Percentiles rank a stretch among this genome's conserved stretches.
Evolutionary conservation across 2,797 vertebrate genomes (phyloP).

Genomic region (Myiotriccus ornatus): DNA sequence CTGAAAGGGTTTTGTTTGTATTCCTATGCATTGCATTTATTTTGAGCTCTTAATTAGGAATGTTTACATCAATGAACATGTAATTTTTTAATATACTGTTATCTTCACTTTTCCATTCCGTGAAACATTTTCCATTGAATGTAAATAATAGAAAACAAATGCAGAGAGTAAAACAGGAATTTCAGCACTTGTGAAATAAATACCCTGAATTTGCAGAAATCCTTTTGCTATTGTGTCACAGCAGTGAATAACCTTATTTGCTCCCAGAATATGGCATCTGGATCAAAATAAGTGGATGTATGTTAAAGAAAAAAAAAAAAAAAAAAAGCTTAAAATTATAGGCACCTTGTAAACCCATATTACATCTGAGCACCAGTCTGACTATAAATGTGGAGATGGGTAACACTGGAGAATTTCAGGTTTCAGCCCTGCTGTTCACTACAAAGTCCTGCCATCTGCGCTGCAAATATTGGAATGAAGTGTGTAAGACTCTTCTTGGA

Average conservation of each 20-base stretch:
- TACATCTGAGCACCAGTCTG: neutral
- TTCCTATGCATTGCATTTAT: neutral
- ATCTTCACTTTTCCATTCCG: neutral
- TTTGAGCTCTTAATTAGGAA: neutral
- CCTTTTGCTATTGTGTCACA: neutral
- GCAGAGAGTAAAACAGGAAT: neutral
- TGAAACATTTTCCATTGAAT: neutral
- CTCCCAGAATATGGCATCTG: neutral
- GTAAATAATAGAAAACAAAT: neutral
- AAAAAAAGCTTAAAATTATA: neutral
- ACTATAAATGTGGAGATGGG: neutral
- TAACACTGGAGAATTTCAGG: neutral
- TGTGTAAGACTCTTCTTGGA: neutral
- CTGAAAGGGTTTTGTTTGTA: neutral
- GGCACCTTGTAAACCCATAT: neutral
- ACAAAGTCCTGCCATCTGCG: slow-evolving; percentile 22
- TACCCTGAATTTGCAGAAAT: neutral
- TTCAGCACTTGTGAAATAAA: neutral
- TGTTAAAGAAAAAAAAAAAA: neutral
- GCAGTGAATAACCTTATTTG: neutral
- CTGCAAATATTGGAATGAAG: neutral
- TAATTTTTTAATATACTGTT: neutral
- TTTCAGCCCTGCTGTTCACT: slow-evolving; percentile 39
- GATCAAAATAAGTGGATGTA: neutral
- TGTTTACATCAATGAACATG: rapidly evolving